Percentiles rank a stretch among this genome's conserved stretches.
phyloP scores from a whole-genome alignment of 2,797 vertebrate species.

The Crenuchus spilurus region DNA sequence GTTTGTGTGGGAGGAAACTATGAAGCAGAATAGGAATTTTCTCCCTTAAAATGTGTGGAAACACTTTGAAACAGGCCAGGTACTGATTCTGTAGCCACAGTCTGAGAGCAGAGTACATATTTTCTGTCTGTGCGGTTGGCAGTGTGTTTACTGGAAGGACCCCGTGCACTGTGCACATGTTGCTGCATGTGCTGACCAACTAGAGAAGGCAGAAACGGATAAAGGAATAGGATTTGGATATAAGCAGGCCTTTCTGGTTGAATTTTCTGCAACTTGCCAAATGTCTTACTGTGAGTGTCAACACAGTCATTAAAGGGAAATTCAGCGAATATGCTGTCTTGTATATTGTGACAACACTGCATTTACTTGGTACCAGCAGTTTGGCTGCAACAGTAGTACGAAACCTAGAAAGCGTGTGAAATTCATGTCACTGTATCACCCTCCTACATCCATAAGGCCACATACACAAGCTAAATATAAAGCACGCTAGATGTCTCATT shows the following conservation, averaged over 20 bases:
- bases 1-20: constrained; percentile 68
- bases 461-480: too few species aligned
- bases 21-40: constrained; percentile 67
- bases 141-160: constrained; percentile 79
- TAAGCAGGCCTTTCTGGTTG: constrained; percentile 65
- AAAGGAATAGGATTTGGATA: constrained; percentile 66
- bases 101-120: constrained; percentile 74
- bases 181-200: constrained; percentile 74
- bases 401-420: background rate
- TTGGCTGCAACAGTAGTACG: background rate
- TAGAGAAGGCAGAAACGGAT: constrained; percentile 31
- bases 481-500: background rate
- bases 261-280: constrained; percentile 13
- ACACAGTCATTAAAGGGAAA: background rate
- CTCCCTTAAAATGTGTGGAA: constrained; percentile 72
- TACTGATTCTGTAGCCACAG: constrained; percentile 73
- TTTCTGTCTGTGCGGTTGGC: constrained; percentile 81
- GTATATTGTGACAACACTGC: too few species aligned
- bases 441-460: background rate
- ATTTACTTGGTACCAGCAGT: background rate
- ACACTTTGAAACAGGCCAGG: constrained; percentile 78
- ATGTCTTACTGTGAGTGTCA: background rate
- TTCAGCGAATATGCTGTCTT: background rate
- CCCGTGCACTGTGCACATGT: constrained; percentile 74
- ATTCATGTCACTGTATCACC: background rate